A percentile compares a stretch with the other conserved stretches of the same genome.
Conservation (phyloP, 2,113 vertebrate genomes). For the Nothobranchius kuhntae region DNA sequence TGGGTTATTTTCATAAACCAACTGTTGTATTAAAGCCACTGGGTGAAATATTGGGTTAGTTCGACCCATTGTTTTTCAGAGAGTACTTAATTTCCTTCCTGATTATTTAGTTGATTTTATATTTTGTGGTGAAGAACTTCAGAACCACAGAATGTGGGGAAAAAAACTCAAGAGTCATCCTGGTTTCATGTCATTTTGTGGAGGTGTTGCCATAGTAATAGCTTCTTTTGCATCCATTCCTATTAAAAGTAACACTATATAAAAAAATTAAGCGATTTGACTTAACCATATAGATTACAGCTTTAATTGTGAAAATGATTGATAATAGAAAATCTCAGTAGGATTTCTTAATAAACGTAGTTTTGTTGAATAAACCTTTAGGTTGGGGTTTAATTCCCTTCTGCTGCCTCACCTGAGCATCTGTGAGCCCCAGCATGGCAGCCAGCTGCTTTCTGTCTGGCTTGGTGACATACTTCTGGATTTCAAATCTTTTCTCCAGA, state of each 20-base stretch:
- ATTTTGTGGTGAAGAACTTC: background rate
- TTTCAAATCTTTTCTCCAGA: constrained; percentile 97
- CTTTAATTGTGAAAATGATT: no score
- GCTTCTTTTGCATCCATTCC: background rate
- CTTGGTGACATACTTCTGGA: constrained; percentile 99
- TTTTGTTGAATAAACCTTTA: no score
- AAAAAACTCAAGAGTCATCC: background rate
- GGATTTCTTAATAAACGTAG: no score
- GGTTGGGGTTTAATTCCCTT: constrained; percentile 1
- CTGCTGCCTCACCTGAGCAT: constrained; percentile 87
- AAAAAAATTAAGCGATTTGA: no score
- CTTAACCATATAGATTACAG: no score
- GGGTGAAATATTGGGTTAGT: no score
- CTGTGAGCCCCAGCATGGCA: constrained; percentile 96
- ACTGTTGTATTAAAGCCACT: no score
- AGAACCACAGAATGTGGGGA: background rate
- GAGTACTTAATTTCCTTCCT: no score
- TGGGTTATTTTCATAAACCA: no score
- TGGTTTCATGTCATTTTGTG: background rate
- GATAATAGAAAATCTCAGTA: no score
- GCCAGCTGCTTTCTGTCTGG: constrained; percentile 98
- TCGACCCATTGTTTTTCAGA: no score
- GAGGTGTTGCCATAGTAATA: background rate
- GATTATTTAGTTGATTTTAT: background rate
- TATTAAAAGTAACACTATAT: no score